Evolutionary conservation across 2,888 invertebrate species (phyloP).

Genomic region (Tiliacea citrago): DNA sequence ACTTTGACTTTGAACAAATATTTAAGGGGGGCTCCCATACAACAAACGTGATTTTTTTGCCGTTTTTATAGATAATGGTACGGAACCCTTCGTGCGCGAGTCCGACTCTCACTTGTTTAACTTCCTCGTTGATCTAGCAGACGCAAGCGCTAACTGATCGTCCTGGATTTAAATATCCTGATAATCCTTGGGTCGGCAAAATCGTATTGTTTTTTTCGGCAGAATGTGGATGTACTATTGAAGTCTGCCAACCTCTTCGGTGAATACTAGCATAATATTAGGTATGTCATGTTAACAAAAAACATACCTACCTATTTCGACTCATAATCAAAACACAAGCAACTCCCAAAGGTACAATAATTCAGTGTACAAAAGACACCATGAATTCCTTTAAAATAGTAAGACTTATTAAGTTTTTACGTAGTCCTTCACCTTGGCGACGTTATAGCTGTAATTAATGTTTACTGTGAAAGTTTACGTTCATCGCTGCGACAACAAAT

Average conservation of each 20-base stretch:
- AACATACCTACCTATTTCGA: neutral
- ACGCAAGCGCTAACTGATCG: too few species aligned
- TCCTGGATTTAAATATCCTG: too few species aligned
- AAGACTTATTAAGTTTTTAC: slow-evolving; percentile 41
- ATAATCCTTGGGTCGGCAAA: too few species aligned
- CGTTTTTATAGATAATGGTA: too few species aligned
- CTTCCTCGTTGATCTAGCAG: too few species aligned
- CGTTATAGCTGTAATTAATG: slow-evolving; percentile 46
- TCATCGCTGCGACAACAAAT: slow-evolving; percentile 10
- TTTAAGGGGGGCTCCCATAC: too few species aligned
- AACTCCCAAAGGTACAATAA: neutral
- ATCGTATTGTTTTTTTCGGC: neutral
- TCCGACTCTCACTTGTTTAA: too few species aligned
- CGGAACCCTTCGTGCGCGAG: too few species aligned
- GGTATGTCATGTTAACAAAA: too few species aligned
- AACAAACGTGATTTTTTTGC: too few species aligned
- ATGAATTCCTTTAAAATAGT: neutral
- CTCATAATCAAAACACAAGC: neutral
- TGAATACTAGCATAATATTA: neutral
- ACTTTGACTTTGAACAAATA: too few species aligned
- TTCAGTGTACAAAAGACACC: neutral
- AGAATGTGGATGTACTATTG: too few species aligned
- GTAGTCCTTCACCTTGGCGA: slow-evolving; percentile 36
- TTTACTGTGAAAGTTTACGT: slow-evolving; percentile 40
- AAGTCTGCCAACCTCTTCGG: neutral